Evolutionary conservation across 2,113 vertebrate genomes (phyloP), one percentile per base, ranked within the genome.

Genomic region (Canis aureus): DNA sequence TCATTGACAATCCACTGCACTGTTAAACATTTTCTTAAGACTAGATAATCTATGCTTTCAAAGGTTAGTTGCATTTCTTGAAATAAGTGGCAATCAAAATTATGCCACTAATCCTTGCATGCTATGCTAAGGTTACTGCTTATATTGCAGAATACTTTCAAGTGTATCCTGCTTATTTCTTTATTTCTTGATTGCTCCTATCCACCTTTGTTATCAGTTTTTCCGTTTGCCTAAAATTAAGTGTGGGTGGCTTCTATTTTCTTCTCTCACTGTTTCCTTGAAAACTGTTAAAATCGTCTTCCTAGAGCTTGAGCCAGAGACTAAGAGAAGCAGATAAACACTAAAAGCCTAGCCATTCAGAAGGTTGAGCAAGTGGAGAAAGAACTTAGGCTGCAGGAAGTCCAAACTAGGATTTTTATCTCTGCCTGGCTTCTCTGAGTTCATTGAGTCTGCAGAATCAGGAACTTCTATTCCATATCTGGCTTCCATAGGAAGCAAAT

Each of bases 11-110:
- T 80, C 8, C 53, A 27, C 74, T 49, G 8, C 15, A 35, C 16
- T 74, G n/a, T 53, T 89, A 62, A 73, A 86, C 20, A 92, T 94
- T 97, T 95, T 89, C 17, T 60, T 89, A 96, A 85, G 27, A 57
- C 5, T 66, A 22, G 51, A 8, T 73, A 73, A 27, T 11, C 43
- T 22, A 55, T 9, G 1, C 15, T 74, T 91, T 73, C 25, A 62
- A 80, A 76, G 67, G 9, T 62, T 79, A 79, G 38, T 89, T 97
- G 32, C 25, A n/a, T 86, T 60, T 88, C 29, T 94, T 87, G 80
- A 79, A 94, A 73, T 85, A 89, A 92, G 23, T 74, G 27, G 2
- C 55, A 84, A 82, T 92, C 43, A n/a, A 81, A 93, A 79, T 62
- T 53, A 35, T 74, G 23, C 8, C 96, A 57, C 60, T 60, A 92